Evolutionary conservation across 2,113 vertebrate genomes (phyloP).

Genomic region (Xenopus laevis): DNA sequence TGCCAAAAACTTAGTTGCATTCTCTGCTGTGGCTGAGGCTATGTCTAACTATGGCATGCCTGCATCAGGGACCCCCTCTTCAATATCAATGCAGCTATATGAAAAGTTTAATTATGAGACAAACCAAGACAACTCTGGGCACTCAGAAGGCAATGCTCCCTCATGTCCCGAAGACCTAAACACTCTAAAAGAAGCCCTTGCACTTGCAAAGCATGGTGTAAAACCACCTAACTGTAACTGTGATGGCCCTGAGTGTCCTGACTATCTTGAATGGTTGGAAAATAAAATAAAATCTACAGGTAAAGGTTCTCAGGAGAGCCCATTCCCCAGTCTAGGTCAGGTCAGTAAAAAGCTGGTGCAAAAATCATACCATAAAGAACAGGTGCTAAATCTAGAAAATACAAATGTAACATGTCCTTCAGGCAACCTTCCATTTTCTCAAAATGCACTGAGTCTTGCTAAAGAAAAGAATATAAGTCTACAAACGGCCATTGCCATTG

Average conservation of each 20-base stretch:
- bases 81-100: conserved; percentile 74
- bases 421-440: conserved; percentile 82
- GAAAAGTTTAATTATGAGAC: conserved; percentile 89
- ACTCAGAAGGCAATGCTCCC: conserved; percentile 54
- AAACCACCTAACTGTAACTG: conserved; percentile 95
- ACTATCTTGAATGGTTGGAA: conserved; percentile 96
- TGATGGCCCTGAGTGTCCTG: conserved; percentile 91
- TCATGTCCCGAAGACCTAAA: conserved; percentile 73
- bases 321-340: conserved; percentile 23
- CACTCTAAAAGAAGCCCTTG: conserved; percentile 81
- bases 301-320: conserved; percentile 53
- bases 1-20: conserved; percentile 87
- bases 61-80: conserved; percentile 48
- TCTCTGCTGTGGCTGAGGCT: conserved; percentile 82
- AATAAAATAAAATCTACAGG: conserved; percentile 85
- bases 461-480: conserved; percentile 96
- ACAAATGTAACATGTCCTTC: conserved; percentile 55
- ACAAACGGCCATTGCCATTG: conserved; percentile 93
- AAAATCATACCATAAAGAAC: conserved; percentile 50
- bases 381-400: conserved; percentile 51
- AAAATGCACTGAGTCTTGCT: conserved; percentile 85
- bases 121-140: conserved; percentile 56
- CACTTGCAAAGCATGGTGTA: conserved; percentile 83
- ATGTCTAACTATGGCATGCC: conserved; percentile 71
- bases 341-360: conserved; percentile 32